Evolutionary conservation across 1,140 invertebrate genomes (phyloP).

Genomic region (Phocides pigmalion): DNA sequence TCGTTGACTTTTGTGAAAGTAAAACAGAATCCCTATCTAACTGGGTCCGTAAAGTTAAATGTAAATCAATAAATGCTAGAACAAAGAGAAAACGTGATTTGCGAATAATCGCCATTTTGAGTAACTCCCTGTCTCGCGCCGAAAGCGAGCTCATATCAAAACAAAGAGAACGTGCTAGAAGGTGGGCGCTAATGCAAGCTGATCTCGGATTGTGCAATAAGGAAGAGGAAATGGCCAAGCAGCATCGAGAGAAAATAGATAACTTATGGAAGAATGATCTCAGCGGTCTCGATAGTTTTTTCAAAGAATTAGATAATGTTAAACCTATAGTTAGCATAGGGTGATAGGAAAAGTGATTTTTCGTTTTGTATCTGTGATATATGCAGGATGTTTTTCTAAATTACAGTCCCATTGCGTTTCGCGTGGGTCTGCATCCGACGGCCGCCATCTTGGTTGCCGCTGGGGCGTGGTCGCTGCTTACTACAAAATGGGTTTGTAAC

Average conservation of each 20-base stretch:
- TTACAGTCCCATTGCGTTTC: slow-evolving; percentile 83
- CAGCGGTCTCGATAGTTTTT: slow-evolving; percentile 79
- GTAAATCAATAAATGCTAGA: slow-evolving; percentile 74
- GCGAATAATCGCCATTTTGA: slow-evolving; percentile 78
- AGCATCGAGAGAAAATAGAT: slow-evolving; percentile 75
- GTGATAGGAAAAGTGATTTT: slow-evolving; percentile 66
- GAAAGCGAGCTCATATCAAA: slow-evolving; percentile 73
- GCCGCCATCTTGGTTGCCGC: slow-evolving; percentile 82
- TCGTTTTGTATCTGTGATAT: slow-evolving; percentile 79
- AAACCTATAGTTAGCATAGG: slow-evolving; percentile 64
- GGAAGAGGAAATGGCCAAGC: slow-evolving; percentile 72
- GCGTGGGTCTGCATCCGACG: slow-evolving; percentile 81
- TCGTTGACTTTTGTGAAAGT: slow-evolving; percentile 81
- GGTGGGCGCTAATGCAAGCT: slow-evolving; percentile 79
- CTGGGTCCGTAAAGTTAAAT: slow-evolving; percentile 80
- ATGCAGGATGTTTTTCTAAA: slow-evolving; percentile 82
- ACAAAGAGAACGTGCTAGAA: slow-evolving; percentile 81
- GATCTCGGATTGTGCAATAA: slow-evolving; percentile 74
- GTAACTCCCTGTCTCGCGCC: slow-evolving; percentile 68
- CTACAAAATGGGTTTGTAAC: slow-evolving; percentile 81
- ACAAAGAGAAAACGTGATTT: slow-evolving; percentile 78
- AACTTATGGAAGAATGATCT: slow-evolving; percentile 81
- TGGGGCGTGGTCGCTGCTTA: slow-evolving; percentile 69
- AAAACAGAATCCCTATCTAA: slow-evolving; percentile 78
- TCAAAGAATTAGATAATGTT: slow-evolving; percentile 77